Conservation (phyloP, 2,888 invertebrate genomes). For the Trissoscelio sp. region DNA sequence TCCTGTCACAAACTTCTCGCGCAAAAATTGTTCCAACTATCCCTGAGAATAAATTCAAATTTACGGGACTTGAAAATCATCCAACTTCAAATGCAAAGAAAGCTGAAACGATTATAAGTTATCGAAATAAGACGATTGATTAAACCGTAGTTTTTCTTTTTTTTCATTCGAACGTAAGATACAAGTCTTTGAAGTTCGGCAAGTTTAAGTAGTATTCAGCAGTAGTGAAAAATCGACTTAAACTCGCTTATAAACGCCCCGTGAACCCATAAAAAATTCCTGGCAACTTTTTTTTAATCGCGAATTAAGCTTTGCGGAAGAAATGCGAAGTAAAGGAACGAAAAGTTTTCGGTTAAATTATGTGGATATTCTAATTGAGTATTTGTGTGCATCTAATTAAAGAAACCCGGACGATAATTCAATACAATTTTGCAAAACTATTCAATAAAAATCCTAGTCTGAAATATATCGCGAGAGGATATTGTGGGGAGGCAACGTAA, state of each 20-base stretch:
- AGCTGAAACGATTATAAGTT: constrained; percentile 36
- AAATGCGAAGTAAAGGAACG: constrained; percentile 14
- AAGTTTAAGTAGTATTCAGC: constrained; percentile 40
- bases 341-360: constrained; percentile 26
- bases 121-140: constrained; percentile 39
- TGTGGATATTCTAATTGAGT: constrained; percentile 22
- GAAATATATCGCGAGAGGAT: background rate
- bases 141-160: constrained; percentile 27
- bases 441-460: background rate
- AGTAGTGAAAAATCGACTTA: constrained; percentile 33
- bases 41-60: constrained; percentile 24
- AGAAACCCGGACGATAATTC: background rate
- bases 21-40: constrained; percentile 20
- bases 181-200: constrained; percentile 20
- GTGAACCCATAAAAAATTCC: constrained; percentile 35
- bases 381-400: constrained; percentile 26
- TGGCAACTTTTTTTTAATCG: constrained; percentile 28
- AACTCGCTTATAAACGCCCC: constrained; percentile 33
- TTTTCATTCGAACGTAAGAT: background rate
- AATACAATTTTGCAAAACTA: background rate
- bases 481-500: background rate
- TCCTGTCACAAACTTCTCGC: background rate
- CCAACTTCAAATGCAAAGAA: background rate
- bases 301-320: constrained; percentile 34
- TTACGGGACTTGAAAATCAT: constrained; percentile 9